Evolutionary conservation across 1,140 invertebrate species (phyloP).

Genomic region (Drosophila baimaii): DNA sequence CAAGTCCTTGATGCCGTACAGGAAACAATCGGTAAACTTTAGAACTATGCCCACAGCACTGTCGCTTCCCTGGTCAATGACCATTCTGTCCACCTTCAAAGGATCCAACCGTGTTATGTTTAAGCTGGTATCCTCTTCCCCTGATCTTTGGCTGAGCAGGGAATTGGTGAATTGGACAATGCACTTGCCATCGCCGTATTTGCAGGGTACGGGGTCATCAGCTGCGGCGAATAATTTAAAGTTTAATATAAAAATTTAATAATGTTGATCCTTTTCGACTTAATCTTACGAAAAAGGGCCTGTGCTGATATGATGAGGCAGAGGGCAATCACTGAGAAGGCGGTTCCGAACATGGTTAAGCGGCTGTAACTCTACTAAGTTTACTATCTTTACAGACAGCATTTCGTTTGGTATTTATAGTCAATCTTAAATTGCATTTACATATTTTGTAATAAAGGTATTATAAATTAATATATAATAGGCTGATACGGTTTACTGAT

Average conservation of each 20-base stretch:
- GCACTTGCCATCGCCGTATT: conserved; percentile 65
- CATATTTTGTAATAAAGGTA: no score
- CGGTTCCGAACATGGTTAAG: conserved; percentile 39
- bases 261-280: background rate
- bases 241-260: background rate
- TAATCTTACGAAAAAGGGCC: conserved; percentile 60
- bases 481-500: no score
- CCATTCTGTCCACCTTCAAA: conserved; percentile 54
- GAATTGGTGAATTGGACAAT: conserved; percentile 53
- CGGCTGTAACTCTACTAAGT: no score
- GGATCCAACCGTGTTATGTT: conserved; percentile 69
- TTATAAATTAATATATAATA: no score
- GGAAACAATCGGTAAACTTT: conserved; percentile 60
- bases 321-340: conserved; percentile 7
- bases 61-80: conserved; percentile 61
- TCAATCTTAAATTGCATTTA: no score
- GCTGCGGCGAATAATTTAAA: conserved; percentile 47
- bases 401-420: no score
- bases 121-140: conserved; percentile 42
- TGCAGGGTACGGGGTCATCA: conserved; percentile 70
- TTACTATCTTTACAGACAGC: no score
- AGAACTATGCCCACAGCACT: conserved; percentile 76
- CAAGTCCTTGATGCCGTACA: conserved; percentile 52
- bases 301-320: conserved; percentile 4
- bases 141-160: conserved; percentile 42